Evolutionary conservation across 2,113 vertebrate species (phyloP).

Genomic region (Phycodurus eques): DNA sequence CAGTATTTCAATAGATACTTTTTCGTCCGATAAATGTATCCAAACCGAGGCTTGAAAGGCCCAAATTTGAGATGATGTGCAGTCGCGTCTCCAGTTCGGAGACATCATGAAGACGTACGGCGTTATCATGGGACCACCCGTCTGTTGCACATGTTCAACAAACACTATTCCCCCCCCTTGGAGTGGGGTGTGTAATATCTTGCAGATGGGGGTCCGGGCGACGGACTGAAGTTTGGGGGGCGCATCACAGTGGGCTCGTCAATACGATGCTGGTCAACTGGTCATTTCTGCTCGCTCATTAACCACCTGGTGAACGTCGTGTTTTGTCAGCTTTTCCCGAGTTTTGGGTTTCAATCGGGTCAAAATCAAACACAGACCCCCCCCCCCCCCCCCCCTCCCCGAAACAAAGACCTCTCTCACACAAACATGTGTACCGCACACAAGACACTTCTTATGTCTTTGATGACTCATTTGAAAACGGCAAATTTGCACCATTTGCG

Average conservation of each 20-base stretch:
- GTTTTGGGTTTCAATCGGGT: constrained; percentile 71
- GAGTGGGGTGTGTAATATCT: constrained; percentile 69
- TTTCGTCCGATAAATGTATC: too few species aligned
- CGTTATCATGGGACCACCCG: constrained; percentile 75
- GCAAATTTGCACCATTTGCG: too few species aligned
- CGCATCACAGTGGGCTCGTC: constrained; percentile 61
- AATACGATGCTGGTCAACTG: constrained; percentile 73
- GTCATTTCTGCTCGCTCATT: constrained; percentile 73
- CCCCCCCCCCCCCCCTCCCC: constrained; percentile 22
- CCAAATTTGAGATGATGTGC: neutral
- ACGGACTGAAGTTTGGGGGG: constrained; percentile 19
- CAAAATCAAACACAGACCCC: constrained; percentile 65
- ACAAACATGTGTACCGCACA: constrained; percentile 28
- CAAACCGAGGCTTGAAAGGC: neutral
- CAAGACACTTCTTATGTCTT: constrained; percentile 3
- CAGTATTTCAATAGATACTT: too few species aligned
- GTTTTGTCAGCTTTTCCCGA: constrained; percentile 76
- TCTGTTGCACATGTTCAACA: constrained; percentile 65
- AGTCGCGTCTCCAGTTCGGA: neutral
- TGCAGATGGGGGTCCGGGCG: constrained; percentile 69
- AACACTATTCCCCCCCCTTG: constrained; percentile 51
- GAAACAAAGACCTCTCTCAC: constrained; percentile 49
- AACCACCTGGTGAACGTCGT: constrained; percentile 75
- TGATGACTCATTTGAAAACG: neutral
- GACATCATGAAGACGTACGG: constrained; percentile 23